phyloP scores from a whole-genome alignment of 2,113 vertebrate species.

The Grammomys surdaster region DNA sequence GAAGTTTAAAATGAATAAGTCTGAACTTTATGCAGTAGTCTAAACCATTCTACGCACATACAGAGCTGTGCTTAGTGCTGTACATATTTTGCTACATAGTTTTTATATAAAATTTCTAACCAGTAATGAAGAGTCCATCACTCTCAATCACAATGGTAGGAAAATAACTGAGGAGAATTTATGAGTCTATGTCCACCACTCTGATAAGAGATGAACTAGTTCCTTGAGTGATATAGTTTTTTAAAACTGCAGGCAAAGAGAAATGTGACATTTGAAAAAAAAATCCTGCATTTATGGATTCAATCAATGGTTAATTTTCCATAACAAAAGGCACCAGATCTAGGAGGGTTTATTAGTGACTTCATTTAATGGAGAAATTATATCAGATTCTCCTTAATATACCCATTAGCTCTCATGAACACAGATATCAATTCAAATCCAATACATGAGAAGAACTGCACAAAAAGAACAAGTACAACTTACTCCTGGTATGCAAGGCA shows the following conservation, averaged over 20 bases:
- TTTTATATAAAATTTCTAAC: background rate
- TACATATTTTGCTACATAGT: background rate
- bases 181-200: background rate
- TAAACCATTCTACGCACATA: conserved; percentile 25
- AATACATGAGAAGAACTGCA: conserved; percentile 27
- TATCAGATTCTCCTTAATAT: background rate
- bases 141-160: background rate
- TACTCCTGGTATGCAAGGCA: background rate
- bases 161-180: background rate
- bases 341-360: background rate
- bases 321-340: conserved; percentile 13
- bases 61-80: background rate
- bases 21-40: background rate
- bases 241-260: background rate
- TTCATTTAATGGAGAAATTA: conserved; percentile 39
- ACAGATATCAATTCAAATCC: background rate
- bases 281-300: background rate
- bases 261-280: background rate
- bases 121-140: conserved; percentile 25
- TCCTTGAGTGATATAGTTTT: background rate
- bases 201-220: conserved; percentile 11
- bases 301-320: conserved; percentile 12
- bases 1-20: background rate
- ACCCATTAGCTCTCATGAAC: background rate
- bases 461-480: conserved; percentile 23